Base-by-base conservation (phyloP, 2,797 vertebrate genomes). In the Brachyrhaphis roseni region DNA sequence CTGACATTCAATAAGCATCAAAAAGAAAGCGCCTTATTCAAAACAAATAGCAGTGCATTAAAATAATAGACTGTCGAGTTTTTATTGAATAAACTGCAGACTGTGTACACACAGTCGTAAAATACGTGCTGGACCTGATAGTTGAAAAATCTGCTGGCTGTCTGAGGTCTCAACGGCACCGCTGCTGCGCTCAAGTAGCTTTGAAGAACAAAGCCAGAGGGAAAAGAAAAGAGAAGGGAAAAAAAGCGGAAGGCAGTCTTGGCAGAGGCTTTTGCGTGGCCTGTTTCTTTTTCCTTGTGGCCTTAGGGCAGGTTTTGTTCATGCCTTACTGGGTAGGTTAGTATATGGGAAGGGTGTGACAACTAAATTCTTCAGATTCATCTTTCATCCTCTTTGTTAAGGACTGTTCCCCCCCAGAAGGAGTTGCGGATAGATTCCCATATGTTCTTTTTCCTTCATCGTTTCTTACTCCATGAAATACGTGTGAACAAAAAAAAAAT, bases 131-230 rank as follows among this genome's bases (percentile, higher is more conserved):
- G 85, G 84, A 84, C 84, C 84, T 80, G 78, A 89, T 82, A 89
- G 90, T 85, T 85, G 57, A 82, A 68, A 83, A 89, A 89, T 90
- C 81, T 79, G 79, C 73, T 77, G 86, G 79, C 83, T 83, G 84
- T 82, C 86, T 87, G 85, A 80, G 78, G 84, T 80, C 86, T 90
- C 80, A 81, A 78, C 79, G 81, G 68, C 84, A 81, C 82, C 73
- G 88, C 90, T 85, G 86, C 88, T 88, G 84, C 80, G 90, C 91
- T 91, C 82, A 82, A 88, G 82, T 90, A 91, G 86, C 93, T 94
- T 93, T 93, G 91, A 94, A 95, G 94, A 95, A 93, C 92, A 93
- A 95, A 92, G 93, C 94, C 90, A 80, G 73, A 81, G 90, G 94
- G 91, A 84, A 85, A 90, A 91, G 88, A 89, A 94, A 91, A 86